These are phyloP conservation scores for Macheiramphus alcinus DNA, from an alignment of 2,113 vertebrate genomes.

Conservation along the genomic window DNA sequence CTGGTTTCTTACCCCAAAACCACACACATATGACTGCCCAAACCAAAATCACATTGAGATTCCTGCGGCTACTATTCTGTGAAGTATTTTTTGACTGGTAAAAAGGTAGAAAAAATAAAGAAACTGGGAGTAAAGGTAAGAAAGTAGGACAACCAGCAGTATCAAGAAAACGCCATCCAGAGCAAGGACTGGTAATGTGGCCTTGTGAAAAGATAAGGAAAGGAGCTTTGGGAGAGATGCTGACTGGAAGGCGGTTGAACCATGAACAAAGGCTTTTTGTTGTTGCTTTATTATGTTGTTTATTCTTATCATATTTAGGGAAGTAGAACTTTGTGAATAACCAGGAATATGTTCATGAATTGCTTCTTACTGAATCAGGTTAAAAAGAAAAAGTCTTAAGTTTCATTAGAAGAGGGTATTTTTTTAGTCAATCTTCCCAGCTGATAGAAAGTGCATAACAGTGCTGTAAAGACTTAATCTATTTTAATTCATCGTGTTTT, in stretches of 20 bases:
- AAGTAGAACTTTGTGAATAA: background rate
- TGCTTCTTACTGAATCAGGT: background rate
- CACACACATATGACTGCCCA: background rate
- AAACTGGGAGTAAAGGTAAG: background rate
- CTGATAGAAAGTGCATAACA: background rate
- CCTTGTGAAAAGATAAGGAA: background rate
- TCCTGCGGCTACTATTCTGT: background rate
- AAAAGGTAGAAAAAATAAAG: background rate
- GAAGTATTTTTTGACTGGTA: background rate
- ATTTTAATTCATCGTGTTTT: background rate
- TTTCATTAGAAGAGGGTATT: background rate
- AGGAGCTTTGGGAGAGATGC: background rate
- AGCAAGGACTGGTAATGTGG: background rate
- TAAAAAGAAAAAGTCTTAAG: background rate
- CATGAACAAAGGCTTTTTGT: background rate
- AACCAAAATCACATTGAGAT: background rate
- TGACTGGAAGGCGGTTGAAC: background rate
- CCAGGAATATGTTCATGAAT: background rate
- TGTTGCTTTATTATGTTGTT: background rate
- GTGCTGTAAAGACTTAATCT: background rate
- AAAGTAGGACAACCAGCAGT: background rate
- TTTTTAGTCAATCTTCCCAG: background rate
- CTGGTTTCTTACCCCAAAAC: background rate
- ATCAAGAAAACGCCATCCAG: background rate
- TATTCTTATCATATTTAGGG: background rate